Conservation (phyloP, 1,140 invertebrate species). For the Penaeus chinensis region DNA sequence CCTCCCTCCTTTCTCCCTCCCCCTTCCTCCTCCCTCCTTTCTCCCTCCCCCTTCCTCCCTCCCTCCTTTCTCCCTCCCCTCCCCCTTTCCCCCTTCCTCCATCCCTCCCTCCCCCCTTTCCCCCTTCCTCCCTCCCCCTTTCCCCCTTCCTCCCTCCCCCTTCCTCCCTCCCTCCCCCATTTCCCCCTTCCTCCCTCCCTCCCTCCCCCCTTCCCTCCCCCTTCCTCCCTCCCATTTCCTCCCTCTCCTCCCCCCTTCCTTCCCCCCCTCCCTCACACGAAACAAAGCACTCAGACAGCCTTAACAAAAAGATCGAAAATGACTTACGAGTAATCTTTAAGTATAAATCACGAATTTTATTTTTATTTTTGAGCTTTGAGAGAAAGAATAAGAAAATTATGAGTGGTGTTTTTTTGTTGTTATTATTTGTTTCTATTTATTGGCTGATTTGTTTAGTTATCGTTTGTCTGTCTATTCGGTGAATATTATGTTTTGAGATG, state of each 20-base stretch:
- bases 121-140: not conserved
- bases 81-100: not conserved
- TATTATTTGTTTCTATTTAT: too few relatives aligned
- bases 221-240: not conserved
- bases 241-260: not conserved
- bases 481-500: too few relatives aligned
- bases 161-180: not conserved
- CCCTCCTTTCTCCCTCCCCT: not conserved
- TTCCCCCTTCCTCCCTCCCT: too few relatives aligned
- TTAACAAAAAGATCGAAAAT: too few relatives aligned
- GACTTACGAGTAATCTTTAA: too few relatives aligned
- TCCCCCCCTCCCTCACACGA: not conserved
- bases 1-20: constrained; percentile 2
- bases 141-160: not conserved
- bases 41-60: not conserved
- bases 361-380: too few relatives aligned
- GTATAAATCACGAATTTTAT: too few relatives aligned
- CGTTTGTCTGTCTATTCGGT: too few relatives aligned
- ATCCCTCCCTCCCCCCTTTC: not conserved
- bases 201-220: not conserved
- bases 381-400: too few relatives aligned
- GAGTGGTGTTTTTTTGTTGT: too few relatives aligned
- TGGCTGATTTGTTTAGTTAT: too few relatives aligned
- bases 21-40: not conserved
- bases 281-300: too few relatives aligned